Evolutionary conservation across 2,113 vertebrate species (phyloP).

Genomic region (Clarias gariepinus): DNA sequence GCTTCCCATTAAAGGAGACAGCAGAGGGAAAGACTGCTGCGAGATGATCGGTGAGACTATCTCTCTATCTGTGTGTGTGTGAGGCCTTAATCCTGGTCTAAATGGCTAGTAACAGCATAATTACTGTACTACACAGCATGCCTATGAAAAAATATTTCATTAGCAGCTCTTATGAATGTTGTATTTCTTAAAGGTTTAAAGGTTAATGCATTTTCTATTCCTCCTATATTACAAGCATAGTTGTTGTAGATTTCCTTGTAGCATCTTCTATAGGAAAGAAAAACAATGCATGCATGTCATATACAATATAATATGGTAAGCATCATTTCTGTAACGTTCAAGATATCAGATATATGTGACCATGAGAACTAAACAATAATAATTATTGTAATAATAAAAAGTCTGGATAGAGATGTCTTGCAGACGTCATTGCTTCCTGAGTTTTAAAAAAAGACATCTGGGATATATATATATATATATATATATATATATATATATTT

Average conservation of each 20-base stretch:
- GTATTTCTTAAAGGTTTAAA: slow-evolving; percentile 19
- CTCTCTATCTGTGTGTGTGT: not conserved
- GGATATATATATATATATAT: not conserved
- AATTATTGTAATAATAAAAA: not conserved
- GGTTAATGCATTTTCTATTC: too few relatives aligned
- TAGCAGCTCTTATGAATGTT: not conserved
- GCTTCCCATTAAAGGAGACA: slow-evolving; percentile 78
- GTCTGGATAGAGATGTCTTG: not conserved
- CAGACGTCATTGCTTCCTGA: not conserved
- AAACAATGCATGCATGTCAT: not conserved
- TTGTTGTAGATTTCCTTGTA: too few relatives aligned
- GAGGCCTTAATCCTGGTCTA: not conserved
- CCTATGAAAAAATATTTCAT: not conserved
- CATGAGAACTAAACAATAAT: not conserved
- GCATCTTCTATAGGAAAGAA: slow-evolving; percentile 11
- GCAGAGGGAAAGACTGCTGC: slow-evolving; percentile 75
- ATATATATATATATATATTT: slow-evolving; percentile 19
- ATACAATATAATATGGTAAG: not conserved
- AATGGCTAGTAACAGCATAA: not conserved
- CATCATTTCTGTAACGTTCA: not conserved
- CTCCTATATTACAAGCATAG: too few relatives aligned
- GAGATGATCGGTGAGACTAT: slow-evolving; percentile 74
- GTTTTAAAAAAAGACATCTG: not conserved
- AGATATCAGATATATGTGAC: not conserved
- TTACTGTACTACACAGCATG: not conserved